These are phyloP conservation scores for Oligia fasciuncula DNA, from an alignment of 2,888 invertebrate genomes.

Conservation along the genomic window DNA sequence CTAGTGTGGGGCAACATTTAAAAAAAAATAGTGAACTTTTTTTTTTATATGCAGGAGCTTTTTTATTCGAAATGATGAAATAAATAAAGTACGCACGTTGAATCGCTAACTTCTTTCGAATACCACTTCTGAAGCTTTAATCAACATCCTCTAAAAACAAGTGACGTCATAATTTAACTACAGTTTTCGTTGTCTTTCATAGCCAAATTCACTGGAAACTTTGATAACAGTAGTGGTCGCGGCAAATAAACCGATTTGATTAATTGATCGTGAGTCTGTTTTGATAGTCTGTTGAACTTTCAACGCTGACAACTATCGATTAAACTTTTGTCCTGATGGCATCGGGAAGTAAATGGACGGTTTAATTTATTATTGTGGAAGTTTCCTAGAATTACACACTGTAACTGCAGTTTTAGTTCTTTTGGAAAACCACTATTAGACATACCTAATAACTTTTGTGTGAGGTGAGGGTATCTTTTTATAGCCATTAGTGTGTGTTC, in stretches of 20 bases:
- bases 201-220: not conserved
- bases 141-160: not conserved
- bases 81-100: not conserved
- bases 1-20: too few relatives aligned
- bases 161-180: not conserved
- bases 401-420: not conserved
- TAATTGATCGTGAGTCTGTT: slow-evolving; percentile 5
- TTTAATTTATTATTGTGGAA: not conserved
- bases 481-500: too few relatives aligned
- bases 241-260: slow-evolving; percentile 9
- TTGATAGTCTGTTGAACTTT: slow-evolving; percentile 16
- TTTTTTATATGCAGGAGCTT: not conserved
- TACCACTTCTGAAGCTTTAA: not conserved
- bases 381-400: not conserved
- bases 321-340: not conserved
- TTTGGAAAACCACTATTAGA: not conserved
- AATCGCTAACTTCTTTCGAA: not conserved
- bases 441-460: not conserved
- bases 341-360: not conserved
- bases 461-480: not conserved
- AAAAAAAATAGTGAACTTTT: too few relatives aligned
- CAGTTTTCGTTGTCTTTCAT: not conserved
- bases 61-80: not conserved
- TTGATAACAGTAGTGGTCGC: not conserved
- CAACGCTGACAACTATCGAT: slow-evolving; percentile 5